Percentiles rank a stretch among this genome's conserved stretches.
These are phyloP conservation scores for Phataginus tetradactyla DNA, from an alignment of 2,797 vertebrate species.

Conservation along the genomic window DNA sequence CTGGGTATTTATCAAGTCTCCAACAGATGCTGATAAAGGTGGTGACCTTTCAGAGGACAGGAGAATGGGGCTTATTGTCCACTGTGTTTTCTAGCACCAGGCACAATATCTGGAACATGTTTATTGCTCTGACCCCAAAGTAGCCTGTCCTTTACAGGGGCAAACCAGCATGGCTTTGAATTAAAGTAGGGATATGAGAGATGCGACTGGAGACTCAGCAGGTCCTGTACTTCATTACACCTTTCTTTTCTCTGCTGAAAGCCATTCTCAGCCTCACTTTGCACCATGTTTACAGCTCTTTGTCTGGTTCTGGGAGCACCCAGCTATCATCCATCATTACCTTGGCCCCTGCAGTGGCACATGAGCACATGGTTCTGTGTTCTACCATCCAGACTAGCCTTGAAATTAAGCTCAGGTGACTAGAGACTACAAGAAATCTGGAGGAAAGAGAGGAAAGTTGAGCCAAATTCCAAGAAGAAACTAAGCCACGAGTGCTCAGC, in stretches of 20 bases:
- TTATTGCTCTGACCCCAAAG: background rate
- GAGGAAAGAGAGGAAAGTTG: slow-evolving; percentile 14
- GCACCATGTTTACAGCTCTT: slow-evolving; percentile 35
- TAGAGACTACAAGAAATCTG: slow-evolving; percentile 47
- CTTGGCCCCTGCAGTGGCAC: background rate
- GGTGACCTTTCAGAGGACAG: background rate
- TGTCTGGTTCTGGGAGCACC: slow-evolving; percentile 32
- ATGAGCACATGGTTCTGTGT: slow-evolving; percentile 20
- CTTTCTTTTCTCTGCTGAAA: background rate
- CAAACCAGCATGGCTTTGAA: background rate
- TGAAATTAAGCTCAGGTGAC: slow-evolving; percentile 66
- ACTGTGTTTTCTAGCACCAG: background rate
- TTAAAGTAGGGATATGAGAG: background rate
- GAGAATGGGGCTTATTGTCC: background rate
- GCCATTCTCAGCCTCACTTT: slow-evolving; percentile 34
- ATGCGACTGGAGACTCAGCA: background rate
- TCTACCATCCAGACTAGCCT: background rate
- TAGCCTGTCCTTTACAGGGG: background rate
- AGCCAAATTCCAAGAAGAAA: slow-evolving; percentile 44
- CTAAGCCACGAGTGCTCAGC: background rate
- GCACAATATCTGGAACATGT: background rate
- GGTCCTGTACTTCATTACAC: background rate
- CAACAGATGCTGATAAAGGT: background rate
- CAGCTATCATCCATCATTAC: background rate
- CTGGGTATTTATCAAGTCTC: background rate